phyloP scores from a whole-genome alignment of 2,888 invertebrate genomes.

The Syrphus vitripennis region DNA sequence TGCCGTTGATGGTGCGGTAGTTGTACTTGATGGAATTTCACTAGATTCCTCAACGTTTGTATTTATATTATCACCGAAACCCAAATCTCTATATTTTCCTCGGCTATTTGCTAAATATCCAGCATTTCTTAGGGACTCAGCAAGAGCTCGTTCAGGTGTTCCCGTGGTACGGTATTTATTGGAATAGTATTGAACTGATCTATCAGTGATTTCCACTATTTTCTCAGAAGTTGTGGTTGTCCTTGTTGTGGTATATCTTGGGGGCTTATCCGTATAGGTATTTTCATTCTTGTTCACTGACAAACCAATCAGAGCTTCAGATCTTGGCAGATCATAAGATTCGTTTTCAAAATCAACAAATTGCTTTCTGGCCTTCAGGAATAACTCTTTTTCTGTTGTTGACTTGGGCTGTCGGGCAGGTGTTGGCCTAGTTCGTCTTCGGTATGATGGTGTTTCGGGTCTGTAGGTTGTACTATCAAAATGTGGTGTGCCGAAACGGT shows the following conservation, averaged over 20 bases:
- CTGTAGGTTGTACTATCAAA: conserved; percentile 57
- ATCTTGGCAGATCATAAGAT: conserved; percentile 74
- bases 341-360: conserved; percentile 55
- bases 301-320: conserved; percentile 76
- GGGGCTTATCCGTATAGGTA: conserved; percentile 73
- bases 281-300: conserved; percentile 75
- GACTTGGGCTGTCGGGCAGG: conserved; percentile 54
- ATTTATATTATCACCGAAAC: conserved; percentile 75
- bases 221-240: conserved; percentile 68
- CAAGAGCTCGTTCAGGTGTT: conserved; percentile 76
- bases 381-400: conserved; percentile 73
- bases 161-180: conserved; percentile 77
- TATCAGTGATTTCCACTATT: conserved; percentile 76
- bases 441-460: conserved; percentile 43
- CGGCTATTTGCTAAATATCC: conserved; percentile 76
- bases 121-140: conserved; percentile 78
- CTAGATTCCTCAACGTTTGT: conserved; percentile 77
- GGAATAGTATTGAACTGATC: conserved; percentile 77
- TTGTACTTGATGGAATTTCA: conserved; percentile 77
- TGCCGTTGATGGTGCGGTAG: conserved; percentile 74
- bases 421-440: conserved; percentile 53
- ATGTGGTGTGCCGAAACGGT: conserved; percentile 73
- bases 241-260: conserved; percentile 66
- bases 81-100: conserved; percentile 75
- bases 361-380: conserved; percentile 73